phyloP scores from a whole-genome alignment of 2,888 invertebrate species.

The Pheosia gnoma region DNA sequence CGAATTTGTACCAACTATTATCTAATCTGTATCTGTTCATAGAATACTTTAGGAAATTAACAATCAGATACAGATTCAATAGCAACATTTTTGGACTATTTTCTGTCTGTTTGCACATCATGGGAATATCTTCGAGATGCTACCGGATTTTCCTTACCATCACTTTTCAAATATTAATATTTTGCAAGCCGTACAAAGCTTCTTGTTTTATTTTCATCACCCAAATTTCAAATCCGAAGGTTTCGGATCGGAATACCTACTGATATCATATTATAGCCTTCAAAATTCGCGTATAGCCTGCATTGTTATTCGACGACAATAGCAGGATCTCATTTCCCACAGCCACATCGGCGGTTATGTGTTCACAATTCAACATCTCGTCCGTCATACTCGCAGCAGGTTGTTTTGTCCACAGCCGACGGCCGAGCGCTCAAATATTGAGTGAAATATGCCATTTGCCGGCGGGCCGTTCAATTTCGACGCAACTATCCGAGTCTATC shows the following conservation, averaged over 20 bases:
- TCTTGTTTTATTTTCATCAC: too few species aligned
- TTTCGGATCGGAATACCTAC: neutral
- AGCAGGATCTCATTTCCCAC: slow-evolving; percentile 35
- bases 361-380: slow-evolving; percentile 43
- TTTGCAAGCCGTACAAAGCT: too few species aligned
- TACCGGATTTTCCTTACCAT: too few species aligned
- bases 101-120: too few species aligned
- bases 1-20: too few species aligned
- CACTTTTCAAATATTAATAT: too few species aligned
- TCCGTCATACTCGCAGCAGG: slow-evolving; percentile 74
- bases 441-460: slow-evolving; percentile 61
- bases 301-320: slow-evolving; percentile 42
- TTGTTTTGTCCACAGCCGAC: slow-evolving; percentile 58
- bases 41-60: too few species aligned
- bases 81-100: too few species aligned
- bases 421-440: slow-evolving; percentile 62
- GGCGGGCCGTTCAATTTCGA: slow-evolving; percentile 59
- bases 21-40: too few species aligned
- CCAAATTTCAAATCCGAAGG: too few species aligned
- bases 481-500: slow-evolving; percentile 55
- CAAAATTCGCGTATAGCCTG: slow-evolving; percentile 11
- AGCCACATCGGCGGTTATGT: slow-evolving; percentile 14
- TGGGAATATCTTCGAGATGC: too few species aligned
- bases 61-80: too few species aligned
- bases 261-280: neutral